Base-by-base conservation (phyloP, 2,888 invertebrate genomes). In the Campoletis raptor region DNA sequence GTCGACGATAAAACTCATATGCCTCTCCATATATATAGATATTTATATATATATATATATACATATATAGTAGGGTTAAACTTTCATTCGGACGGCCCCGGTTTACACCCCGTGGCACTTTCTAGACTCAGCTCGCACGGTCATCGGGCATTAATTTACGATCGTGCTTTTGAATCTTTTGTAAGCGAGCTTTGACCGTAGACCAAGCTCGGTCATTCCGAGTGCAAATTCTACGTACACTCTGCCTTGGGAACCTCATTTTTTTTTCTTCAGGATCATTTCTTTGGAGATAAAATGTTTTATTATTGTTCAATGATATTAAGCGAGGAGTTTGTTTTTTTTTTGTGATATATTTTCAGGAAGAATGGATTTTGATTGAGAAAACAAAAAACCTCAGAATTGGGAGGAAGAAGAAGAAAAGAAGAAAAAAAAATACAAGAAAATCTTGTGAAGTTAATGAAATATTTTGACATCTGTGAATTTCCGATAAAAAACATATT, bases 131-230 rank as follows among this genome's bases (percentile, higher is more conserved):
- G 72, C 91, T 90, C 90, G 89, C 90, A 90, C 90, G 91, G 90
- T 91, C 90, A 92, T 93, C 93, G 92, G 88, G 89, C 88, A 91
- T 91, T 93, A 92, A 93, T 93, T 93, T 93, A 93, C 92, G 93
- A 93, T 90, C 89, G 88, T 89, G 88, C 90, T 90, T 91, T 91
- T 88, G 89, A 89, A 80, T 86, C 87, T 90, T 90, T 90, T 89
- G 90, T 89, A 73, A 86, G 69, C 69, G 52, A 52, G 21, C 18
- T 52, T 18, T 67, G 66, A 45, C 42, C 52, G 48, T 52, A 40
- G 42, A 24, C n/a, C 66, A 70, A 42, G 42, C 69, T 70, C 42
- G 69, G 18, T 70, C 69, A 45, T 15, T 21, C 69, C 21, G 12
- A 10, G 57, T 12, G 24, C 12, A 24, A 12, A 4, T 6, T 61